A percentile compares a stretch with the other conserved stretches of the same genome.
phyloP scores from a whole-genome alignment of 2,888 invertebrate genomes.

The Eledona agricola region DNA sequence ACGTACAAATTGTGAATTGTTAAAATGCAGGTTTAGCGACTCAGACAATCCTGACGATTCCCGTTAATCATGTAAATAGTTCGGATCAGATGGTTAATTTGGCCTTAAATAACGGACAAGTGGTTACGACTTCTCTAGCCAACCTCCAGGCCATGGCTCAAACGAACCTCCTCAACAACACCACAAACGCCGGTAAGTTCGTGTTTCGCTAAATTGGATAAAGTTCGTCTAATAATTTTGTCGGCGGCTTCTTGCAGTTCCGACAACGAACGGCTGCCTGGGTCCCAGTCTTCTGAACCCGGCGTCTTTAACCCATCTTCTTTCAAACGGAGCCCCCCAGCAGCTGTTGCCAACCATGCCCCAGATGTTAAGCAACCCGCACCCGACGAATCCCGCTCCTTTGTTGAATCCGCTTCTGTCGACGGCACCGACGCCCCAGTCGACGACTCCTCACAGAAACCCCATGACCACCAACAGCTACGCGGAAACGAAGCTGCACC shows the following conservation, averaged over 20 bases:
- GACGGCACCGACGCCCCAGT: constrained; percentile 44
- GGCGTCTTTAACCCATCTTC: constrained; percentile 73
- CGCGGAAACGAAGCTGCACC: constrained; percentile 54
- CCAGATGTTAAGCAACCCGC: constrained; percentile 65
- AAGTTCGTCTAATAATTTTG: background rate
- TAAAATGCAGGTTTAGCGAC: constrained; percentile 83
- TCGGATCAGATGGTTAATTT: constrained; percentile 79
- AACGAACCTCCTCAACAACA: constrained; percentile 67
- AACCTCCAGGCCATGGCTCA: constrained; percentile 81
- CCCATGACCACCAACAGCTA: constrained; percentile 49
- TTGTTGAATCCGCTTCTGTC: constrained; percentile 55
- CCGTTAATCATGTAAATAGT: constrained; percentile 86
- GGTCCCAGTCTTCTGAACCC: constrained; percentile 76
- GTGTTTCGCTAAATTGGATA: constrained; percentile 4
- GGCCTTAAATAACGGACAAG: constrained; percentile 85
- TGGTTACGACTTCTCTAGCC: constrained; percentile 83
- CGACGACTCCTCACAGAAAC: constrained; percentile 59
- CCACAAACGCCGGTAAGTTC: constrained; percentile 61
- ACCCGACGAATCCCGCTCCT: constrained; percentile 46
- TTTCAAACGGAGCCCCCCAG: constrained; percentile 76
- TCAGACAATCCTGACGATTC: constrained; percentile 95
- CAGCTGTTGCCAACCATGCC: constrained; percentile 80
- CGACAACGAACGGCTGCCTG: constrained; percentile 71
- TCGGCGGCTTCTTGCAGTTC: constrained; percentile 57
- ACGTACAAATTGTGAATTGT: background rate